Evolutionary conservation across 2,113 vertebrate genomes (phyloP).

Genomic region (Platysteira castanea): DNA sequence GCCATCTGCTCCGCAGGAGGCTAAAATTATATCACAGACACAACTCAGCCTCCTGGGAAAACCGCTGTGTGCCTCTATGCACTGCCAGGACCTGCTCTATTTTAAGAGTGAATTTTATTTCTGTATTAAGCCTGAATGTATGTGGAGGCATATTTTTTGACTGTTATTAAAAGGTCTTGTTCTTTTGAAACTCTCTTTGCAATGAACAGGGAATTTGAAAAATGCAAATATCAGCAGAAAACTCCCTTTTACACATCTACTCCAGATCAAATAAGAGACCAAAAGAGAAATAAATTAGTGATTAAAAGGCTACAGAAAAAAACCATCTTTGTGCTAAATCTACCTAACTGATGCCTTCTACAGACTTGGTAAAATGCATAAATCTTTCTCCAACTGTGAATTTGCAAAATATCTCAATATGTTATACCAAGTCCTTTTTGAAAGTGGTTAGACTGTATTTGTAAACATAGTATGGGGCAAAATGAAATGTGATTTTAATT

Average conservation of each 20-base stretch:
- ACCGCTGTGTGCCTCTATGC: background rate
- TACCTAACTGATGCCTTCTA: background rate
- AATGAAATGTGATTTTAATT: background rate
- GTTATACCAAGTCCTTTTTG: background rate
- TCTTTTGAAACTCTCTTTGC: background rate
- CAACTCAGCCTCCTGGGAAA: background rate
- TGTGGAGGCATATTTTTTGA: background rate
- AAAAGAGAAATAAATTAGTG: background rate
- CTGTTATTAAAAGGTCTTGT: background rate
- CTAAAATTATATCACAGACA: slow-evolving; percentile 18
- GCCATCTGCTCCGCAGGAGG: background rate
- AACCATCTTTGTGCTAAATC: background rate
- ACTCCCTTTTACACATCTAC: background rate
- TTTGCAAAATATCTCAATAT: background rate
- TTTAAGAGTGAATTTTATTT: background rate
- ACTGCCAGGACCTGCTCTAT: background rate
- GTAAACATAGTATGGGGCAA: background rate
- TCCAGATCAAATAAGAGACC: background rate
- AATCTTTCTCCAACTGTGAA: background rate
- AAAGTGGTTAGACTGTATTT: background rate
- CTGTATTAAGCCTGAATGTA: background rate
- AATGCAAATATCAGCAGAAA: background rate
- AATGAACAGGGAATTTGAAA: background rate
- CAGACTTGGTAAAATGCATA: background rate
- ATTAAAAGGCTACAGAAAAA: background rate